These are phyloP conservation scores for Cryptomyrus ogoouensis DNA, from an alignment of 2,113 vertebrate genomes.

Conservation along the genomic window DNA sequence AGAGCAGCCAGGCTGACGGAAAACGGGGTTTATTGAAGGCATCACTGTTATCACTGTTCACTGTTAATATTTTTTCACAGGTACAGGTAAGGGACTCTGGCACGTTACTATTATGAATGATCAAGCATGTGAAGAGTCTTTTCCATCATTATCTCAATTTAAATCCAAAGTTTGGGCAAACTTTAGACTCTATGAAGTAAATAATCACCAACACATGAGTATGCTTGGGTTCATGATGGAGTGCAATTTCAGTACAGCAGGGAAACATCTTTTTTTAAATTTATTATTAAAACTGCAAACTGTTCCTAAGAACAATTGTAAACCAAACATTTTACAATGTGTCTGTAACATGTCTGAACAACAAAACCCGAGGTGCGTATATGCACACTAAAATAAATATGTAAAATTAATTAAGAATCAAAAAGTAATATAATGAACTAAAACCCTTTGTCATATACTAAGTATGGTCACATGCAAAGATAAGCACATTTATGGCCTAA, in stretches of 20 bases:
- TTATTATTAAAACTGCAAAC: background rate
- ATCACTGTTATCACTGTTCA: too few relatives aligned
- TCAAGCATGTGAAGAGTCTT: background rate
- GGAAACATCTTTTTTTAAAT: background rate
- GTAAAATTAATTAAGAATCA: too few relatives aligned
- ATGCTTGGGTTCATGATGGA: background rate
- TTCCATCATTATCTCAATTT: too few relatives aligned
- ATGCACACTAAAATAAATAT: too few relatives aligned
- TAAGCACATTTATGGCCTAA: too few relatives aligned
- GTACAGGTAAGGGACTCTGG: background rate
- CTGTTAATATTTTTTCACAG: background rate
- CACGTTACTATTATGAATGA: background rate
- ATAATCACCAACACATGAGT: background rate
- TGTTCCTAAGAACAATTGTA: background rate
- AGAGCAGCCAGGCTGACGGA: too few relatives aligned
- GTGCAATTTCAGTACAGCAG: background rate
- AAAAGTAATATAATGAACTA: too few relatives aligned
- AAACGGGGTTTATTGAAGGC: too few relatives aligned
- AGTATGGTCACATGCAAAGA: too few relatives aligned
- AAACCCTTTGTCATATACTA: too few relatives aligned
- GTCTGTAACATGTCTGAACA: background rate
- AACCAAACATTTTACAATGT: background rate
- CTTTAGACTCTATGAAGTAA: background rate
- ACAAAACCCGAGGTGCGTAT: background rate
- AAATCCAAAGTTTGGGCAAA: too few relatives aligned